These are phyloP conservation scores for Notechis scutatus DNA, from an alignment of 2,113 vertebrate species.

Conservation along the genomic window DNA sequence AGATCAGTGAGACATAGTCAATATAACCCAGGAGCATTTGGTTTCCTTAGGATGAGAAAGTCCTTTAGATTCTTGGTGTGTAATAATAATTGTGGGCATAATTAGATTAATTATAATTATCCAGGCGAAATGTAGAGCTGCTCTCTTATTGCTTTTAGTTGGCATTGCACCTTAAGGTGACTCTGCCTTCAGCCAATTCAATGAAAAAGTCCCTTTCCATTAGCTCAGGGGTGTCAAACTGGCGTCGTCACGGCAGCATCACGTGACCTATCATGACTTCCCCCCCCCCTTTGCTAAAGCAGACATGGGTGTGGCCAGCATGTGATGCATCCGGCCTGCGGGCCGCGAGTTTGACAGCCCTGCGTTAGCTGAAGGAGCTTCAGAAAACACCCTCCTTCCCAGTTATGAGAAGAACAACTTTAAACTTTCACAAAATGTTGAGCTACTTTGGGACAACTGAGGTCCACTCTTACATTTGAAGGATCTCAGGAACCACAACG, in stretches of 20 bases:
- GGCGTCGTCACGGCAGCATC: too few relatives aligned
- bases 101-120: background rate
- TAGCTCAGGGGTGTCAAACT: background rate
- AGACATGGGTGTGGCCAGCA: too few relatives aligned
- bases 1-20: background rate
- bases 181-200: background rate
- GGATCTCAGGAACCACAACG: background rate
- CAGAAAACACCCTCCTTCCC: background rate
- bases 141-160: background rate
- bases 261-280: too few relatives aligned
- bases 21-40: background rate
- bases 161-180: background rate
- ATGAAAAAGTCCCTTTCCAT: too few relatives aligned
- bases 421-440: background rate
- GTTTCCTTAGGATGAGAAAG: background rate
- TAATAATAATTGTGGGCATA: background rate
- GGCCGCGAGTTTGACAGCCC: too few relatives aligned
- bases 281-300: too few relatives aligned
- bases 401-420: background rate
- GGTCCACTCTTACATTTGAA: background rate
- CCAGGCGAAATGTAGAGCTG: background rate
- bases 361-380: background rate
- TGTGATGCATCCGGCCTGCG: too few relatives aligned
- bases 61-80: background rate
- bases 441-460: background rate